Conservation (phyloP, 2,113 vertebrate genomes). For the Bombycilla garrulus region DNA sequence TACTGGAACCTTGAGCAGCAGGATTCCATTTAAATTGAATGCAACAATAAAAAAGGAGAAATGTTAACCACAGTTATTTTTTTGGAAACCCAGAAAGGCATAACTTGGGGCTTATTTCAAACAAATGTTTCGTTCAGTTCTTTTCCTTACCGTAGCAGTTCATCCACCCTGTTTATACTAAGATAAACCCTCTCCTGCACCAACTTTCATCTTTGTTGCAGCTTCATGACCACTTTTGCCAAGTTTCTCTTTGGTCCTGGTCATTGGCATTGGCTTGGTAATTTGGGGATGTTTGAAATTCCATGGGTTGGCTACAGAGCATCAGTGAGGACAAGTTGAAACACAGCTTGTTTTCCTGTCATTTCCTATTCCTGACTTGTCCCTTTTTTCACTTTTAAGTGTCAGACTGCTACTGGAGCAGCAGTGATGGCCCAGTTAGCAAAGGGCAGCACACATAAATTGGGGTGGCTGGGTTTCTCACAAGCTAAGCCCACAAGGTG, state of each 20-base stretch:
- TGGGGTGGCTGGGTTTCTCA: rapidly evolving
- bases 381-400: neutral
- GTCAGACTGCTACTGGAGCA: neutral
- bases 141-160: neutral
- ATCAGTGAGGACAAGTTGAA: neutral
- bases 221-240: neutral
- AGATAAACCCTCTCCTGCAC: neutral
- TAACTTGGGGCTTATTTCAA: conserved; percentile 24
- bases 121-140: neutral
- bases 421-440: neutral
- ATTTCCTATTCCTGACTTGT: neutral
- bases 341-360: neutral
- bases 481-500: rapidly evolving
- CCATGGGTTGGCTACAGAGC: neutral
- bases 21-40: conserved; percentile 23
- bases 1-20: conserved; percentile 12
- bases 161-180: neutral
- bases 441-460: neutral
- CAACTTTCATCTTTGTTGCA: neutral
- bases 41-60: conserved; percentile 30
- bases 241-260: neutral
- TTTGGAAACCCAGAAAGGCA: neutral
- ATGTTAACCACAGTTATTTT: conserved; percentile 21
- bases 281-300: neutral
- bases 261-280: neutral